Base-by-base conservation (phyloP, 2,113 vertebrate genomes). In the Ramphastos sulfuratus region DNA sequence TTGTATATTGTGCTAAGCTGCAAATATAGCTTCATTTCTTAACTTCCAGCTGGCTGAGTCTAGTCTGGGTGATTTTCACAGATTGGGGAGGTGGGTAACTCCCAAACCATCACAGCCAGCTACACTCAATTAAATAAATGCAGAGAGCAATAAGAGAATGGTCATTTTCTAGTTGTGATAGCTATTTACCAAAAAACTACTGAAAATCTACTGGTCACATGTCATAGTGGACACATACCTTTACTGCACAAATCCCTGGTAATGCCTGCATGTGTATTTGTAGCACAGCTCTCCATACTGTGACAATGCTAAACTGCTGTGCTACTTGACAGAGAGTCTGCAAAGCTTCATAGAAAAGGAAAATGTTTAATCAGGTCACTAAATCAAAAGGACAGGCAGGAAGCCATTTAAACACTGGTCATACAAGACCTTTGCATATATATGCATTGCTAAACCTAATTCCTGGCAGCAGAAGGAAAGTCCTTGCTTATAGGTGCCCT, bases 141-240 rank as follows among this genome's bases (percentile, higher is more conserved):
- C 3, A 72, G 44, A 67, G 7, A 74, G 21, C 21, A 73, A n/a
- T 39, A 82, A 81, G 6, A 70, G 17, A 63, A 77, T 71, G 23
- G 42, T 60, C 0, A 12, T 70, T 85, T 84, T 88, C 74, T 39
- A 24, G 7, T 31, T 54, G 48, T 33, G 35, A 25, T 64, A 35
- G 2, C 10, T 89, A n/a, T 37, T 84, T 42, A 21, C 4, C 6
- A 63, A 87, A 76, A 5, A 52, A 15, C 24, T 59, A 12, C 17
- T 42, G 39, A 79, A 50, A 31, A 21, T 8, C 23, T 5, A 11
- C 3, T 28, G 37, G 20, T 30, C 55, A 21, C 0, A 0, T 13
- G 6, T 39, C 39, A 1, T 5, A 42, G 12, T 30, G 27, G n/a
- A 35, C 37, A 31, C 10, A 14, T 20, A 69, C 4, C 15, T 55